These are phyloP conservation scores for Dolichallabes microphthalmus DNA, from an alignment of 2,113 vertebrate genomes.

Conservation along the genomic window DNA sequence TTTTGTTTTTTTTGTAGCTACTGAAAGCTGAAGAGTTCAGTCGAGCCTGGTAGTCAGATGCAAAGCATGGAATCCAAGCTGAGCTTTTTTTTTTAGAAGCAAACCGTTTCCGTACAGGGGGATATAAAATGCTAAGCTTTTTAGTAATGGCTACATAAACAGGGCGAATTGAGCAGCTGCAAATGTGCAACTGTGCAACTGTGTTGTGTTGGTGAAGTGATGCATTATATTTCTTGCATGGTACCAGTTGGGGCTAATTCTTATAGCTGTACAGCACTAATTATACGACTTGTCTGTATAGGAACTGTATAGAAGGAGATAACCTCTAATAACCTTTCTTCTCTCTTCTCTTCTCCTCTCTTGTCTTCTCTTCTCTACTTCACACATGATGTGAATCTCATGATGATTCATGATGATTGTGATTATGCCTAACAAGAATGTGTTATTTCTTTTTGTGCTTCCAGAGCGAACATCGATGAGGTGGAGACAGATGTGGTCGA, in stretches of 20 bases:
- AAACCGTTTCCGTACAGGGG: neutral
- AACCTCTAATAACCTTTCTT: neutral
- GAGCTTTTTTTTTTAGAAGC: neutral
- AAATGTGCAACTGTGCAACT: slow-evolving; percentile 3
- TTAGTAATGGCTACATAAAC: neutral
- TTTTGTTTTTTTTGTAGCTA: slow-evolving; percentile 2
- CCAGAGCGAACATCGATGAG: slow-evolving; percentile 92
- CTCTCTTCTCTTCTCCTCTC: neutral
- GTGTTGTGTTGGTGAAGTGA: slow-evolving; percentile 7
- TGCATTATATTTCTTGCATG: neutral
- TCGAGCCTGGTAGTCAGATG: neutral
- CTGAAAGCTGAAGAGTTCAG: neutral
- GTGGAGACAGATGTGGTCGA: slow-evolving; percentile 96
- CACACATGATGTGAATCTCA: neutral
- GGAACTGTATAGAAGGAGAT: neutral
- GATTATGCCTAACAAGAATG: slow-evolving; percentile 32
- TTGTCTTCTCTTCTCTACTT: neutral
- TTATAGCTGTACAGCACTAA: neutral
- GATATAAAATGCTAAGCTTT: neutral
- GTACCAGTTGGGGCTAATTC: neutral
- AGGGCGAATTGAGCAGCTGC: neutral
- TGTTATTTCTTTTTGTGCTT: slow-evolving; percentile 53
- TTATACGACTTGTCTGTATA: neutral
- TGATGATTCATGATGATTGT: slow-evolving; percentile 27
- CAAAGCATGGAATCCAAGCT: slow-evolving; percentile 11